Percentiles rank a stretch among this genome's conserved stretches.
Evolutionary conservation across 2,113 vertebrate genomes (phyloP).

Genomic region (Podarcis raffonei): DNA sequence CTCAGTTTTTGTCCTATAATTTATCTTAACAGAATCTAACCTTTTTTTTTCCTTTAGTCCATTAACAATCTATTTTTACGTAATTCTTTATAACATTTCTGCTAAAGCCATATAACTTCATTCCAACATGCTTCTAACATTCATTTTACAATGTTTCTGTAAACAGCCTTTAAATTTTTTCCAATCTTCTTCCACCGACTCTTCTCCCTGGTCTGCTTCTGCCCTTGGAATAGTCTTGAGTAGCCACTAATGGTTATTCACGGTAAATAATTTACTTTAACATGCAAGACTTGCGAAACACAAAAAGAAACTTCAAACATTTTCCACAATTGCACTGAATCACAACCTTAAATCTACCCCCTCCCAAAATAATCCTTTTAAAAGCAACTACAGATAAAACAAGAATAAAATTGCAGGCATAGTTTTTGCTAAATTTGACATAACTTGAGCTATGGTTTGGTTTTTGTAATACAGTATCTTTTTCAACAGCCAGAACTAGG

Average conservation of each 20-base stretch:
- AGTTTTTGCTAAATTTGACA: constrained; percentile 36
- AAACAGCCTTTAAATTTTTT: too few relatives aligned
- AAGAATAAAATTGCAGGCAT: constrained; percentile 57
- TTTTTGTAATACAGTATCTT: constrained; percentile 15
- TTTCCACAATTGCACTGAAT: constrained; percentile 67
- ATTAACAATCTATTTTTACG: too few relatives aligned
- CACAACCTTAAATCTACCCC: constrained; percentile 64
- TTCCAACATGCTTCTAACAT: too few relatives aligned
- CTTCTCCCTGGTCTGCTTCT: too few relatives aligned
- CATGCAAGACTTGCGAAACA: constrained; percentile 58
- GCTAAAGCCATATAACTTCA: too few relatives aligned
- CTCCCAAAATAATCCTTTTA: constrained; percentile 60
- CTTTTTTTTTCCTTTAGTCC: too few relatives aligned
- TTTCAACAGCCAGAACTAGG: neutral
- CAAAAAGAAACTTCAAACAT: constrained; percentile 62
- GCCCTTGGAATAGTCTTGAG: constrained; percentile 57
- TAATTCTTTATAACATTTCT: too few relatives aligned
- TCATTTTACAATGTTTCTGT: too few relatives aligned
- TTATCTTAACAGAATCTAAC: too few relatives aligned
- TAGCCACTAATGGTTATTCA: constrained; percentile 56
- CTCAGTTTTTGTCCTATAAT: too few relatives aligned
- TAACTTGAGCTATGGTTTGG: constrained; percentile 37
- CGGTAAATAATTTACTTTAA: constrained; percentile 64
- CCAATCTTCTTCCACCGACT: too few relatives aligned
- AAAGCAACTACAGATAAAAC: constrained; percentile 50